Base-by-base conservation (phyloP, 2,888 invertebrate genomes). In the Sminthurides aquaticus region DNA sequence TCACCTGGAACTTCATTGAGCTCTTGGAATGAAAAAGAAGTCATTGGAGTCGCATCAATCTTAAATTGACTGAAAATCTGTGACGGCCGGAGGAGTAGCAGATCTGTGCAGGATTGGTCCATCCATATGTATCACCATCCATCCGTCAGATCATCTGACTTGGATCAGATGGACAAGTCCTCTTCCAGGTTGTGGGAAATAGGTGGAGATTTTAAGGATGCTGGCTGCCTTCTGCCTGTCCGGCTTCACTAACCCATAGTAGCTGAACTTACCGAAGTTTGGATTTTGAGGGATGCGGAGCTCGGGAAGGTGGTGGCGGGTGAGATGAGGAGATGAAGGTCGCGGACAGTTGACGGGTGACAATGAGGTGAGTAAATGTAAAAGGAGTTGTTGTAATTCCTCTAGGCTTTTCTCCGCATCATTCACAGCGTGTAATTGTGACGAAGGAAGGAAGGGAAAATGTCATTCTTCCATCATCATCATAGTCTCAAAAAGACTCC, bases 1-100 rank as follows among this genome's bases (percentile, higher is more conserved):
- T 64, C 52, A 60, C 60, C 64, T 64, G 63, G 54, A 29, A 64
- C 54, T 64, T 64, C 64, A 64, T 64, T 64, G 55, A 64, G 48
- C 22, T 11, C 52, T 60, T 64, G 18, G 8, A 43, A 8, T 18
- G n/a, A n/a, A 58, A 2, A 43, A 63, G 26, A 55, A 57, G 49
- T 64, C 58, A 60, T 59, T 54, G 26, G 5, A 59, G 60, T 59
- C 60, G 24, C 64, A 64, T 64, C 64, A 64, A 64, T 64, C 64
- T 57, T 25, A 26, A 24, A 3, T 48, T 24, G 28, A 27, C 26
- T 29, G 2, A 8, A 29, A 22, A 25, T 15, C 34, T n/a, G n/a
- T n/a, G n/a, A n/a, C n/a, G n/a, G n/a, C n/a, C n/a, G n/a, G n/a
- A n/a, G n/a, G n/a, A n/a, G n/a, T n/a, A n/a, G n/a, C n/a, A n/a